Conservation (phyloP, 2,113 vertebrate genomes). For the Spilogale gracilis region DNA sequence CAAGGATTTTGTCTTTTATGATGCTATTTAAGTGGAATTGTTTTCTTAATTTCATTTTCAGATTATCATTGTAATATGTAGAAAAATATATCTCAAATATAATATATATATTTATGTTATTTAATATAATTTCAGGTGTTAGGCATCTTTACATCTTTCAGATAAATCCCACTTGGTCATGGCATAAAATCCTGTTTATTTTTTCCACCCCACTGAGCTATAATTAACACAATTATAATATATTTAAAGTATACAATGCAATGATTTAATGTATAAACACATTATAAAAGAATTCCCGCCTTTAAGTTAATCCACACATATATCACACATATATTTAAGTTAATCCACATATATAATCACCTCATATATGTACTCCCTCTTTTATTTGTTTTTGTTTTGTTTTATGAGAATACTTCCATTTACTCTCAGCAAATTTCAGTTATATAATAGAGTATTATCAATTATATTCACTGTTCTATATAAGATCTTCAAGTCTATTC, state of each 20-base stretch:
- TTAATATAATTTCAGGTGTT: not conserved
- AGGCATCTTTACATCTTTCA: not conserved
- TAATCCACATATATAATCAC: not conserved
- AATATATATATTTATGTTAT: no score
- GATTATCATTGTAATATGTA: no score
- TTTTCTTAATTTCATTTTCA: no score
- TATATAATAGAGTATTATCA: not conserved
- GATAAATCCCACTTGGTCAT: not conserved
- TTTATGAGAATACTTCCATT: not conserved
- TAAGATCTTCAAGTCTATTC: not conserved
- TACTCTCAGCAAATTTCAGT: not conserved
- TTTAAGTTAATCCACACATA: not conserved
- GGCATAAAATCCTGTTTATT: not conserved
- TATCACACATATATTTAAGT: no score
- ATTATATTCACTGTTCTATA: not conserved
- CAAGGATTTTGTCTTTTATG: no score
- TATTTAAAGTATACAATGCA: not conserved
- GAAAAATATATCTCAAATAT: no score
- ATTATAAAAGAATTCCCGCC: not conserved
- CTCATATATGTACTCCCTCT: not conserved
- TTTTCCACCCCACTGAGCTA: not conserved
- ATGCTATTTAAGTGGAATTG: no score
- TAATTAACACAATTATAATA: not conserved
- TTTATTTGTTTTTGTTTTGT: not conserved
- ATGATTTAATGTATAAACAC: not conserved